Evolutionary conservation across 2,888 invertebrate genomes (phyloP).

Genomic region (Andricus curvator): DNA sequence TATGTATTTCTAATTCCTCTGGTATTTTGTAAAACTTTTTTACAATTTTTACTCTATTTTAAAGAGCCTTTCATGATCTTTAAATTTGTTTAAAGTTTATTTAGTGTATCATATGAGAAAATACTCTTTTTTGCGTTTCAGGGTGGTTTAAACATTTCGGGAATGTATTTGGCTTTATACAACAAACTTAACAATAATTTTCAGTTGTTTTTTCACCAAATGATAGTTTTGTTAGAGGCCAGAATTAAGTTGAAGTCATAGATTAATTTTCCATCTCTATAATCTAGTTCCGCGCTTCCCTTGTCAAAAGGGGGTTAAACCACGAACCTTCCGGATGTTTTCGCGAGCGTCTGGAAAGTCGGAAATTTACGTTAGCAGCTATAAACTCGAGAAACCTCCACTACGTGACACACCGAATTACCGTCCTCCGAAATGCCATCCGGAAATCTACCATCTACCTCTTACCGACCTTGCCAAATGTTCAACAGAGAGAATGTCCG

Average conservation of each 20-base stretch:
- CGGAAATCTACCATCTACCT: constrained; percentile 32
- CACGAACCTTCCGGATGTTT: constrained; percentile 37
- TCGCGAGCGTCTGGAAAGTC: constrained; percentile 24
- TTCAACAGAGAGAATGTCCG: constrained; percentile 35
- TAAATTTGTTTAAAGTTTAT: no score
- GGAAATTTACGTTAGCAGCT: constrained; percentile 26
- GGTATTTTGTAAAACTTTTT: no score
- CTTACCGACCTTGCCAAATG: constrained; percentile 18
- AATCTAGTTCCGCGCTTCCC: constrained; percentile 17
- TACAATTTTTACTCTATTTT: no score
- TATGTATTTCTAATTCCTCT: no score
- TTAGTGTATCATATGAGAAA: no score
- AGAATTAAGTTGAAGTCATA: not conserved
- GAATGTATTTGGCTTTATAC: no score
- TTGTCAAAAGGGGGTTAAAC: constrained; percentile 26
- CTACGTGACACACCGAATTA: constrained; percentile 24
- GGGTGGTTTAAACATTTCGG: no score
- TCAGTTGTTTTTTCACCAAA: no score
- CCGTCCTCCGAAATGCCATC: constrained; percentile 12
- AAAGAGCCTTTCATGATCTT: no score
- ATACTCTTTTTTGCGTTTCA: no score
- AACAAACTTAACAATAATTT: no score
- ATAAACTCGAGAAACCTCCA: constrained; percentile 21
- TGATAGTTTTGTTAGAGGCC: not conserved
- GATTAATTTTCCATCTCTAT: not conserved